Evolutionary conservation across 2,888 invertebrate genomes (phyloP).

Genomic region (Catocala fraxini): DNA sequence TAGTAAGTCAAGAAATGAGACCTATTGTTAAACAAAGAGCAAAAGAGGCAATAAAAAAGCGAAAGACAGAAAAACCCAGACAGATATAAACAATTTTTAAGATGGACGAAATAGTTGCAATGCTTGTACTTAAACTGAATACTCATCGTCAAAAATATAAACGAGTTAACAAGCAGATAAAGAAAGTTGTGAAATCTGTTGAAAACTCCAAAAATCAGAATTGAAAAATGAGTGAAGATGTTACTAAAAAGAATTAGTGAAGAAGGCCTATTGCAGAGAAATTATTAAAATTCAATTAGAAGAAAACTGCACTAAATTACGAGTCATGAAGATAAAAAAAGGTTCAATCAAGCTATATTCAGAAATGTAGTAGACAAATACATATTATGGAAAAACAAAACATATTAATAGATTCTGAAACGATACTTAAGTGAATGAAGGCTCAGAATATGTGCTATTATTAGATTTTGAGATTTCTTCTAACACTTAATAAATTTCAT

Average conservation of each 20-base stretch:
- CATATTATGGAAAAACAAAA: constrained; percentile 26
- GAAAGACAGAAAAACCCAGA: constrained; percentile 38
- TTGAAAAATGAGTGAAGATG: constrained; percentile 28
- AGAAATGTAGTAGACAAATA: constrained; percentile 32
- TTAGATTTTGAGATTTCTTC: no score
- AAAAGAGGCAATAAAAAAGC: constrained; percentile 35
- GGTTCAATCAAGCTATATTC: constrained; percentile 22
- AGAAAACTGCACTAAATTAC: constrained; percentile 19
- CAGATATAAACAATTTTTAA: constrained; percentile 32
- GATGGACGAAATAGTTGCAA: no score
- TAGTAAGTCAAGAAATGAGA: neutral
- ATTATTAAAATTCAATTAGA: constrained; percentile 34
- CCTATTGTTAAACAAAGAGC: constrained; percentile 16
- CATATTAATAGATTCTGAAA: neutral
- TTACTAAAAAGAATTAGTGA: constrained; percentile 30
- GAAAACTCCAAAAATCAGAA: constrained; percentile 23
- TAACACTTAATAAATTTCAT: no score
- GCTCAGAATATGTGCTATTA: no score
- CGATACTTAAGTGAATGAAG: no score
- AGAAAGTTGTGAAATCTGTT: constrained; percentile 1
- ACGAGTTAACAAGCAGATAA: no score
- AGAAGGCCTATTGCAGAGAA: constrained; percentile 36
- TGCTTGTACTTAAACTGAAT: no score
- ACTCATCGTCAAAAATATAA: no score
- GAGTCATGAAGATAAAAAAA: constrained; percentile 27